Base-by-base conservation (phyloP, 2,888 invertebrate species). In the Ptilodon capucinus region DNA sequence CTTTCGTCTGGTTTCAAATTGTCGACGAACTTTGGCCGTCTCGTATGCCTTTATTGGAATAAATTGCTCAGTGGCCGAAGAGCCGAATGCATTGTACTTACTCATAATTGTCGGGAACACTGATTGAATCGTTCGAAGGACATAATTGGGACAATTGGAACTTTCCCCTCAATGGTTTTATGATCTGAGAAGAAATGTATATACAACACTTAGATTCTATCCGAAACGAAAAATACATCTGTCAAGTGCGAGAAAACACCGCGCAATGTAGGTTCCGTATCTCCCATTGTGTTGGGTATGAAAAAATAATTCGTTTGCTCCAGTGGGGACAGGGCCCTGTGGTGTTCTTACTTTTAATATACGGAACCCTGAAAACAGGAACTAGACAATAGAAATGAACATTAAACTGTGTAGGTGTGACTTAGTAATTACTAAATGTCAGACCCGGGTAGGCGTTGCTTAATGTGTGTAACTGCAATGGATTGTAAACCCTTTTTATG, bases 91-190 rank as follows among this genome's bases (percentile, higher is more conserved):
- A 9, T 18, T 19, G 46, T 39, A 61, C 40, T 60, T 51, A 57
- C 46, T 64, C 43, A 54, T 60, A 65, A 65, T 64, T 65, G 54
- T 51, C 44, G 25, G 9, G 36, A 60, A 54, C 54, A 57, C 42
- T 57, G 63, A 66, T 62, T 66, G 46, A n/a, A 23, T 23, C 23
- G 23, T 23, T 8, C 8, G 4, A 23, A 23, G 23, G 8, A 23
- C 23, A 23, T 8, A 23, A 23, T 23, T 6, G 2, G 2, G 30
- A 2, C 30, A n/a, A 30, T 1, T n/a, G 13, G 9, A 30, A 1
- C n/a, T 30, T 23, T 6, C 23, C n/a, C n/a, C n/a, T n/a, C n/a
- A n/a, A n/a, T n/a, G n/a, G n/a, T n/a, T n/a, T n/a, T n/a, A n/a
- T n/a, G n/a, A n/a, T n/a, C n/a, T n/a, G n/a, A n/a, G n/a, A n/a